These are phyloP conservation scores for Bemisia tabaci DNA, from an alignment of 1,140 invertebrate genomes.

Conservation along the genomic window DNA sequence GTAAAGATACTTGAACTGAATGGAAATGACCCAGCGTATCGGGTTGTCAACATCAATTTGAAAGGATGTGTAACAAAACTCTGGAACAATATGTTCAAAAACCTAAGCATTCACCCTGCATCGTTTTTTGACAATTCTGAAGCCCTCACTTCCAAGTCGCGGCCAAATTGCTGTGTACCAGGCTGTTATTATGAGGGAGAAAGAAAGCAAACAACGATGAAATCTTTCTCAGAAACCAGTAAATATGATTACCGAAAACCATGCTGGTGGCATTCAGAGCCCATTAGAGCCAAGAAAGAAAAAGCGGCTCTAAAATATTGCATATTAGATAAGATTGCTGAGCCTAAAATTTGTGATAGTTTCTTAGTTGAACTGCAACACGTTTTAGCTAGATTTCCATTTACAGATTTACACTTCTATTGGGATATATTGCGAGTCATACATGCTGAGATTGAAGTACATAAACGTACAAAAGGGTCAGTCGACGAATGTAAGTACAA, in stretches of 20 bases:
- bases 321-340: neutral
- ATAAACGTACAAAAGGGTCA: neutral
- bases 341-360: neutral
- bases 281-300: neutral
- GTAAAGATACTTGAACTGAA: neutral
- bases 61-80: neutral
- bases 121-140: neutral
- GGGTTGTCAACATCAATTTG: neutral
- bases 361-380: neutral
- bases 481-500: neutral
- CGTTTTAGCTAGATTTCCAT: neutral
- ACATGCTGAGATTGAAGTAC: neutral
- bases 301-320: neutral
- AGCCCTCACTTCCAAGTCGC: neutral
- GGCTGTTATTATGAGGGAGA: neutral
- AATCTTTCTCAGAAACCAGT: neutral
- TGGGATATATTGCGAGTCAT: neutral
- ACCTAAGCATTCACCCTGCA: neutral
- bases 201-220: neutral
- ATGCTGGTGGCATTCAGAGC: neutral
- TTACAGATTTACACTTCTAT: neutral
- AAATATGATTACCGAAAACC: neutral
- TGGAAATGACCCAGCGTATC: neutral
- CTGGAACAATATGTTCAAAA: neutral
- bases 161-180: neutral